Evolutionary conservation across 2,113 vertebrate genomes (phyloP), one percentile per base, ranked within the genome.

Genomic region (Danionella cerebrum): DNA sequence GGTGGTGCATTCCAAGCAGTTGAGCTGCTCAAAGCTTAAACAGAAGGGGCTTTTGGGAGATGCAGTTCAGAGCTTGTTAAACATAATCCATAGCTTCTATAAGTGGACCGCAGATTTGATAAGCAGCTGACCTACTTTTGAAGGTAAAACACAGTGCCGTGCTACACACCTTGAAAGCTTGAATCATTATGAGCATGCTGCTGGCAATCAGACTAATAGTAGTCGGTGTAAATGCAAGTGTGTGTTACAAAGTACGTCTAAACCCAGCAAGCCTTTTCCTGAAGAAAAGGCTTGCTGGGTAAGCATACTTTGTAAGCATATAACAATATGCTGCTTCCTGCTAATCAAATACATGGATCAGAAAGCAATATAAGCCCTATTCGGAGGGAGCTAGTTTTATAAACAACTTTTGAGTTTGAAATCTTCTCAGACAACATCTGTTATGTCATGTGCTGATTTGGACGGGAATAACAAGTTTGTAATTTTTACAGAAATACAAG

Each of bases 51-150:
- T 65, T 73, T 63, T 52, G 58, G 71, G 45, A 66, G 71, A 41
- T 62, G 52, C 38, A 63, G 65, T 51, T 59, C 36, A 64, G 53
- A 74, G 71, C 71, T 72, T 57, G 74, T 76, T 76, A 67, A 63
- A 74, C 64, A 66, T 73, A 71, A 74, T 72, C 69, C 58, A 65
- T 54, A 64, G 69, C 59, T 73, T 67, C 68, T 76, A 65, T 66
- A 64, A 71, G 51, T 74, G 64, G 59, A 69, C 47, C 42, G 29
- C 47, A 51, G 68, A 51, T 31, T n/a, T 75, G 64, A 62, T 67
- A 27, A 59, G 48, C 36, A 73, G 63, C 29, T 74, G 71, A 73
- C 57, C 71, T 59, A 70, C 55, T 41, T n/a, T 60, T 64, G 22
- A 27, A 41, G 25, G 33, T 69, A 31, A 38, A 48, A 50, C 36